Evolutionary conservation across 1,140 invertebrate genomes (phyloP), one percentile per base, ranked within the genome.

Genomic region (Eufriesea mexicana): DNA sequence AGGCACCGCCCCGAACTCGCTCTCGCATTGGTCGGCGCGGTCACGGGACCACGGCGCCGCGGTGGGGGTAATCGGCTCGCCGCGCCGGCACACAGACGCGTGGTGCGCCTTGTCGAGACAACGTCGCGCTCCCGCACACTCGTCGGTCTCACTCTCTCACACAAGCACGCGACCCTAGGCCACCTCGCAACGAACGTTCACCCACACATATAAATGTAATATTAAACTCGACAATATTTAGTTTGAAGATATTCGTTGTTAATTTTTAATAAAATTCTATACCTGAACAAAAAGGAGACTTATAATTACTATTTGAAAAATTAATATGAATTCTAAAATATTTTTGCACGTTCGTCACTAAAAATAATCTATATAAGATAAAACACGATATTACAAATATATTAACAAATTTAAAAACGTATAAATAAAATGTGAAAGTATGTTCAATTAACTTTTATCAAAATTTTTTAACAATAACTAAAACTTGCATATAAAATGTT

Each of bases 1-100:
- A 92, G 92, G 92, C 92, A 91, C 92, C 92, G 92, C 92, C 92
- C 92, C 90, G 82, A 78, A 84, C 88, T 87, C 85, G 86, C 86
- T 70, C 75, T 86, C 81, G 84, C 78, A 93, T 93, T 93, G 92
- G 91, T 42, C 73, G 74, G 59, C 79, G 71, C 66, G 86, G 87
- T 87, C 84, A 89, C 73, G 72, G 49, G 84, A 55, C 67, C 64
- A 18, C 6, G 76, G 47, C 61, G 42, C 68, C 25, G 59, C 72
- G 62, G 86, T 61, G 83, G 83, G 86, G 79, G 85, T 77, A 84
- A 84, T 85, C 81, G 79, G 84, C 67, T 74, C 47, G 47, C 64
- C 66, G 77, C 86, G 76, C 35, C 81, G 25, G 9, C 47, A 45
- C 79, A 75, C 79, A 28, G 0, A 47, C 61, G 35, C 49, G 0